phyloP scores from a whole-genome alignment of 2,797 vertebrate genomes.

The Microchirus variegatus region DNA sequence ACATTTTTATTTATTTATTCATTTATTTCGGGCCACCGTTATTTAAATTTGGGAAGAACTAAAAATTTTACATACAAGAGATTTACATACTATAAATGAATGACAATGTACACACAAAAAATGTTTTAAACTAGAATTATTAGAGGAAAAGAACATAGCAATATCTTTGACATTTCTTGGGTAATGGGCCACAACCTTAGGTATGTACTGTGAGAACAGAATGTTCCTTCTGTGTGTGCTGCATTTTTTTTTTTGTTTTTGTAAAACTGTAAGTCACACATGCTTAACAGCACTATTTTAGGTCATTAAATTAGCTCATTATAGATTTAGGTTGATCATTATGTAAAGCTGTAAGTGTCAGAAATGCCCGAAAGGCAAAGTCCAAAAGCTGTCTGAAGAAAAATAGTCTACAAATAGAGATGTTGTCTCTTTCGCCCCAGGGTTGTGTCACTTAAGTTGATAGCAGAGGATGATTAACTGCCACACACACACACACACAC shows the following conservation, averaged over 20 bases:
- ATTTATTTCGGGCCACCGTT: no score
- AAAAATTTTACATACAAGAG: not conserved
- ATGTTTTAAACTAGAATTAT: no score
- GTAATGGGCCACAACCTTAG: conserved; percentile 6
- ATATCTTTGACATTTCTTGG: conserved; percentile 29
- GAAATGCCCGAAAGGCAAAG: conserved; percentile 9
- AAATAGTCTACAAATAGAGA: conserved; percentile 36
- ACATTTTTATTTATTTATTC: no score
- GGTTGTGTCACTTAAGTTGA: conserved; percentile 37
- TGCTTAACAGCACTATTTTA: conserved; percentile 52
- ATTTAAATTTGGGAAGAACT: not conserved
- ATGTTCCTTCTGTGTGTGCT: conserved; percentile 34
- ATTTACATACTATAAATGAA: not conserved
- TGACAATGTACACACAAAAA: not conserved
- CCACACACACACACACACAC: conserved; percentile 22
- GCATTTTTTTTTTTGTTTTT: conserved; percentile 24
- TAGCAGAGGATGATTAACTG: conserved; percentile 56
- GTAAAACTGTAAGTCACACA: conserved; percentile 32
- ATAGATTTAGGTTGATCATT: not conserved
- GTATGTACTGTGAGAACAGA: conserved; percentile 42
- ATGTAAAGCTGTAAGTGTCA: not conserved
- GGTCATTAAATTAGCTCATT: conserved; percentile 25
- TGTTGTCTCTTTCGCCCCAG: conserved; percentile 44
- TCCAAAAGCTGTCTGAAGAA: conserved; percentile 17
- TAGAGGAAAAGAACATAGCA: not conserved